These are phyloP conservation scores for Geodia barretti DNA, from an alignment of 37 sponge, comb jelly and placozoan genomes.

Conservation along the genomic window DNA sequence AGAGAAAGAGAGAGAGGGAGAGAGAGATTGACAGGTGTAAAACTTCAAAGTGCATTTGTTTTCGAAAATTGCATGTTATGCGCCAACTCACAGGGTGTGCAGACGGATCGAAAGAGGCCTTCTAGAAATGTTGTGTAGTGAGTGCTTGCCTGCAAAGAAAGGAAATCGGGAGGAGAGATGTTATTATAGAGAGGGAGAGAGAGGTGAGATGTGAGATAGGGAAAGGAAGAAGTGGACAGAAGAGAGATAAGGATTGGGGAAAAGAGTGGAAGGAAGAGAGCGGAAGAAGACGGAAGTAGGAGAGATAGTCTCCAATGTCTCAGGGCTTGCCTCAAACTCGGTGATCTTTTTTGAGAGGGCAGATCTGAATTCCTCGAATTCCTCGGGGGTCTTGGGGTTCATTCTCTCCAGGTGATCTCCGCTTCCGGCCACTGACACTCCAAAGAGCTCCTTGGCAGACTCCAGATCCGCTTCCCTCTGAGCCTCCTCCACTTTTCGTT, in stretches of 20 bases:
- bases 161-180: no score
- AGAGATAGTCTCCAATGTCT: background rate
- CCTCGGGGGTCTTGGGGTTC: conserved; percentile 28
- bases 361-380: conserved; percentile 32
- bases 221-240: no score
- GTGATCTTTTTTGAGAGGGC: conserved; percentile 23
- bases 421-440: conserved; percentile 2
- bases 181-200: no score
- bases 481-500: conserved; percentile 20
- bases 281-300: no score
- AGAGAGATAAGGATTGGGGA: no score
- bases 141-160: background rate
- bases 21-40: no score
- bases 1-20: no score
- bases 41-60: no score
- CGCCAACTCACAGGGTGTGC: background rate
- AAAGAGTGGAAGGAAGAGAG: no score
- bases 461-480: conserved; percentile 52
- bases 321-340: conserved; percentile 24
- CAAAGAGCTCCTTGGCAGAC: conserved; percentile 46
- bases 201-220: no score
- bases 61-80: no score
- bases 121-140: background rate
- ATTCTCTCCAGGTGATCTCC: conserved; percentile 20
- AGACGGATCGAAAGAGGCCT: background rate